Evolutionary conservation across 2,888 invertebrate genomes (phyloP).

Genomic region (Tetragonula carbonaria): DNA sequence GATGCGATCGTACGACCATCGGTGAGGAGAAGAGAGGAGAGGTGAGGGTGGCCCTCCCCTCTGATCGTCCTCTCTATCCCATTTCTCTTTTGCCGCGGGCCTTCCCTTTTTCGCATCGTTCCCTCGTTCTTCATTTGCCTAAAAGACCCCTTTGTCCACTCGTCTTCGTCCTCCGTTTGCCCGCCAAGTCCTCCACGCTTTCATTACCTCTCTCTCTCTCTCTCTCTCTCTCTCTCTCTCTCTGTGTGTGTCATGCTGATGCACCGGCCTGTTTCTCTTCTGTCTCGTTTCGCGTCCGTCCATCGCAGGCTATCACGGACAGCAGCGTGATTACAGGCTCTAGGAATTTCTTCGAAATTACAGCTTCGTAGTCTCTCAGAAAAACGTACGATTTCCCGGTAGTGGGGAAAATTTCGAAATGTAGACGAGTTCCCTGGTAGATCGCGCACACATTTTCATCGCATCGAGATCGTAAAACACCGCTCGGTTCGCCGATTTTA

Average conservation of each 20-base stretch:
- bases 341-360: constrained; percentile 24
- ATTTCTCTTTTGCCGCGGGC: constrained; percentile 70
- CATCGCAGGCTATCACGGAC: not conserved
- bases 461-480: no score
- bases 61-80: constrained; percentile 64
- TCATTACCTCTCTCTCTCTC: not conserved
- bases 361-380: no score
- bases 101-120: constrained; percentile 59
- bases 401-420: not conserved
- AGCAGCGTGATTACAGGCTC: constrained; percentile 16
- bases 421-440: not conserved
- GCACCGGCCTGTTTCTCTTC: not conserved
- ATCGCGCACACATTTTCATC: no score
- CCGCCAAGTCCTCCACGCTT: constrained; percentile 44
- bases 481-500: no score
- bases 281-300: constrained; percentile 4
- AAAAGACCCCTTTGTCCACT: constrained; percentile 74
- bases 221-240: not conserved
- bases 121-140: constrained; percentile 74
- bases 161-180: constrained; percentile 69
- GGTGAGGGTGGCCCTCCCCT: constrained; percentile 25
- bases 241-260: not conserved
- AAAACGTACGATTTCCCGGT: not conserved
- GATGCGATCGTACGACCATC: constrained; percentile 57
- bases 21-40: constrained; percentile 1